Evolutionary conservation across 2,113 vertebrate genomes (phyloP).

Genomic region (Pseudorhombus dupliciocellatus): DNA sequence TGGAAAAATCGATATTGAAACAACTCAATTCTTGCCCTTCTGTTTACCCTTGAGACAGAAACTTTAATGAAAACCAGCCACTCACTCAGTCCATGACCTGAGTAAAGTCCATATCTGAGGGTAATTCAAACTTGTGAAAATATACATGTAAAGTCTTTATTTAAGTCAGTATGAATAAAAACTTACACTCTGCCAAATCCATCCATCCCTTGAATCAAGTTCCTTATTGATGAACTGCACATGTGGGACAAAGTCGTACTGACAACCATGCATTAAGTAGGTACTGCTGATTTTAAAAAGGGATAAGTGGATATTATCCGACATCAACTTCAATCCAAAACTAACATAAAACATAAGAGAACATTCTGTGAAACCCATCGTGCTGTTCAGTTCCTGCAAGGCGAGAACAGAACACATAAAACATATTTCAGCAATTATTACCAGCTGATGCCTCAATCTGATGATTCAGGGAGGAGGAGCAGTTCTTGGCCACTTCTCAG

Average conservation of each 20-base stretch:
- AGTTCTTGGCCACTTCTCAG: neutral
- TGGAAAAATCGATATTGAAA: too few species aligned
- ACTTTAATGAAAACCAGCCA: neutral
- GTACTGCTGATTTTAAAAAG: too few species aligned
- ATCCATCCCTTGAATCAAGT: neutral
- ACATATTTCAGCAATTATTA: neutral
- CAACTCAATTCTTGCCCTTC: neutral
- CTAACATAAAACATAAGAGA: neutral
- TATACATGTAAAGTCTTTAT: neutral
- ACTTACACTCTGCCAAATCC: neutral
- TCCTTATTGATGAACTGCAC: too few species aligned
- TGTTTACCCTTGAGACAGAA: neutral
- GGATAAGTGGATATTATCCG: too few species aligned
- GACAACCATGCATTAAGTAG: too few species aligned
- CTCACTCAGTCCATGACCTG: neutral
- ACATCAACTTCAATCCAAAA: neutral
- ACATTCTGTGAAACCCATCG: neutral
- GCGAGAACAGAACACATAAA: neutral
- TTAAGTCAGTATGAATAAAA: neutral
- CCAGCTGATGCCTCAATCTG: neutral
- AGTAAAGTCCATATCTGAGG: neutral
- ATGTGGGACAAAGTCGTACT: too few species aligned
- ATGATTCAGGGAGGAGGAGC: neutral
- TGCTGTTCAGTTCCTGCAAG: neutral
- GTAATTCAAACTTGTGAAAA: neutral